Percentiles rank a stretch among this genome's conserved stretches.
These are phyloP conservation scores for Yasuhikotakia modesta DNA, from an alignment of 2,797 vertebrate genomes.

Conservation along the genomic window DNA sequence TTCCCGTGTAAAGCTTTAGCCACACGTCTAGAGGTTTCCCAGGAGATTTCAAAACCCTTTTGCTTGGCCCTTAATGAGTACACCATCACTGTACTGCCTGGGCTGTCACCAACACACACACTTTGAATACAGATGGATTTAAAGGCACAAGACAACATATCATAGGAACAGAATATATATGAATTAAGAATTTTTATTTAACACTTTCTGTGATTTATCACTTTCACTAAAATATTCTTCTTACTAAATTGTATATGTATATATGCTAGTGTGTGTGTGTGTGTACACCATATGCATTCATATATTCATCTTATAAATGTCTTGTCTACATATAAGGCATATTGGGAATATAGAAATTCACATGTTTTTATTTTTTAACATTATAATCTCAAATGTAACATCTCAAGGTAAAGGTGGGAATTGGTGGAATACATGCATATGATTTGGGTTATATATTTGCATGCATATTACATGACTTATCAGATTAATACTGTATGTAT, in stretches of 20 bases:
- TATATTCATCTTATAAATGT: no score
- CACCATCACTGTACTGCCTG: slow-evolving; percentile 42
- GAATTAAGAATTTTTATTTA: not conserved
- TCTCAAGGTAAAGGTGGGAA: not conserved
- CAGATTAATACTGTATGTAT: not conserved
- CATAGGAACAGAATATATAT: not conserved
- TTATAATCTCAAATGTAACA: not conserved
- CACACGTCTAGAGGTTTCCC: slow-evolving; percentile 40
- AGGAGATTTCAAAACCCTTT: slow-evolving; percentile 47
- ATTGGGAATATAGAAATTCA: not conserved
- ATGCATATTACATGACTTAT: not conserved
- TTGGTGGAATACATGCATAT: not conserved
- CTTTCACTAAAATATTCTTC: no score
- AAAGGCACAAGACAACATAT: slow-evolving; percentile 1
- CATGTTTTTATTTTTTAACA: not conserved
- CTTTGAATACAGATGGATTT: slow-evolving; percentile 50
- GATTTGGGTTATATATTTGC: no score
- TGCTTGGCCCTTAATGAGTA: slow-evolving; percentile 47
- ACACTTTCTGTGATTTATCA: no score
- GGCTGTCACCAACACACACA: slow-evolving; percentile 29
- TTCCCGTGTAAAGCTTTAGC: slow-evolving; percentile 40
- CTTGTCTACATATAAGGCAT: not conserved
- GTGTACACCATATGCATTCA: no score
- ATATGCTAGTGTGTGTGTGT: no score
- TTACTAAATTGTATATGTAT: no score